phyloP scores from a whole-genome alignment of 2,888 invertebrate species.

The Mythimna pallens region DNA sequence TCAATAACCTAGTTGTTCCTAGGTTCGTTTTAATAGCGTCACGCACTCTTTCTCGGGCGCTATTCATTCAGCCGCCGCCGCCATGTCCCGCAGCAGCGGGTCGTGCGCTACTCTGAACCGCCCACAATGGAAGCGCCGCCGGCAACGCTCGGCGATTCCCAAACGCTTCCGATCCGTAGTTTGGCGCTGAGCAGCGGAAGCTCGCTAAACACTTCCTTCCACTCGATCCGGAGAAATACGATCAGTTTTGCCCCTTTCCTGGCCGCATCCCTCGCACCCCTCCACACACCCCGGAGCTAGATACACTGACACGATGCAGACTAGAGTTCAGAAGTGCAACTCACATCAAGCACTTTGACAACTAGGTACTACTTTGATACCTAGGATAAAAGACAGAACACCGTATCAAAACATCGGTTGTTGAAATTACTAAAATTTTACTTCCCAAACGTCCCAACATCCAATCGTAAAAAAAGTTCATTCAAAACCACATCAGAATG shows the following conservation, averaged over 20 bases:
- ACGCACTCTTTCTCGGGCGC: neutral
- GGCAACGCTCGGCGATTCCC: conserved; percentile 39
- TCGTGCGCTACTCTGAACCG: neutral
- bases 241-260: conserved; percentile 43
- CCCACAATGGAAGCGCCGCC: conserved; percentile 8
- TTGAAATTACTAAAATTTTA: neutral
- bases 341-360: neutral
- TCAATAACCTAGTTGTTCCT: neutral
- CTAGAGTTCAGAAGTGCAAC: conserved; percentile 20
- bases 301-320: neutral
- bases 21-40: neutral
- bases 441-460: no score
- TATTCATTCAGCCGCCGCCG: neutral
- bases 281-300: neutral
- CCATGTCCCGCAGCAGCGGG: neutral
- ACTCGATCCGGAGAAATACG: conserved; percentile 68
- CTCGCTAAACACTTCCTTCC: conserved; percentile 74
- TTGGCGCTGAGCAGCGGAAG: conserved; percentile 54
- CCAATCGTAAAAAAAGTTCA: no score
- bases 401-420: neutral
- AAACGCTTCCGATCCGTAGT: conserved; percentile 53
- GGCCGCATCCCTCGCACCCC: conserved; percentile 2
- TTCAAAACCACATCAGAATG: neutral
- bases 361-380: neutral
- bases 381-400: neutral